Base-by-base conservation (phyloP, 2,888 invertebrate species). In the Luffia ferchaultella region DNA sequence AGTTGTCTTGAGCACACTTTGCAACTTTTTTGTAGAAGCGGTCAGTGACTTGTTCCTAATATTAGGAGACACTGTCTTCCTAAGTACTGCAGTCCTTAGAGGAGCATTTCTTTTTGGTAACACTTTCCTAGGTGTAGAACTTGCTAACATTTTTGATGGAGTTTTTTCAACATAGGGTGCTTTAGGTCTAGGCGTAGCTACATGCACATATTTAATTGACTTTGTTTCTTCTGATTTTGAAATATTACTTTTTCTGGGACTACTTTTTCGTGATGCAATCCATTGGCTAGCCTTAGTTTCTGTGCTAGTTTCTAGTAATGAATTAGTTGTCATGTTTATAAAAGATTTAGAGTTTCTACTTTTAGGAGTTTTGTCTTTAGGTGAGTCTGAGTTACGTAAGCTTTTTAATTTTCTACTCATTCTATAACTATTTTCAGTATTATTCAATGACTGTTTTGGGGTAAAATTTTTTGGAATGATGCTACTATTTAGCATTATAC, bases 221-320 rank as follows among this genome's bases (percentile, higher is more conserved):
- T 41, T 18, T 18, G 17, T 12, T 9, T 18, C 43, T 2, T 18
- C 12, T 20, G 42, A 41, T 46, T 43, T 49, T 1, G 52, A 49
- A 1, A 49, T 52, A 15, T 18, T 12, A 12, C 51, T 46, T 40
- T 54, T 60, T 47, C 62, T 51, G 0, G 66, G 64, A 18, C 61
- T 62, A 2, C 54, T 51, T 61, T 71, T 72, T 15, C 76, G 61
- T 1, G 75, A 75, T 60, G 76, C 74, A 45, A 77, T 76, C 79
- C 79, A 78, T 20, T 70, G 61, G 19, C 68, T 62, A 1, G 79
- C 78, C 53, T 76, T 70, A 0, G 73, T 43, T 20, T 41, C 43
- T 20, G 46, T 74, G 1, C 72, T 64, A 53, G 52, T 46, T 2
- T 49, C n/a, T n/a, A 44, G 12, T 16, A 47, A 18, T 9, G 43